phyloP scores from a whole-genome alignment of 1,140 invertebrate species.

The Homalodisca vitripennis region DNA sequence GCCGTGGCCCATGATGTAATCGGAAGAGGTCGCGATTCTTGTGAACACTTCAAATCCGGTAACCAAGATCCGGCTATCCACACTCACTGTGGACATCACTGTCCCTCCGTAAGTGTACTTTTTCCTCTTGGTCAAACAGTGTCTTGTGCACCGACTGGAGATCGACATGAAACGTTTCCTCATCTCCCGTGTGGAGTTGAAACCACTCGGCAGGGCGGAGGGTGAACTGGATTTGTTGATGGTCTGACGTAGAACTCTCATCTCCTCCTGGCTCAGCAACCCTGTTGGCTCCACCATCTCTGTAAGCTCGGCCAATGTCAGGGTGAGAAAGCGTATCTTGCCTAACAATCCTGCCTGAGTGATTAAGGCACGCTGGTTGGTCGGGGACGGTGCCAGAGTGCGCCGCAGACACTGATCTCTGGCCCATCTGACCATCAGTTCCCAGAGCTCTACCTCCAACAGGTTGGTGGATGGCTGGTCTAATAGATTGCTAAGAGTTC shows the following conservation, averaged over 20 bases:
- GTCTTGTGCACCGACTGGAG: constrained; percentile 27
- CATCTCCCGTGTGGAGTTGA: constrained; percentile 1
- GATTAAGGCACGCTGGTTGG: constrained; percentile 32
- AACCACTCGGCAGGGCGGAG: constrained; percentile 16
- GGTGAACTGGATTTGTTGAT: not conserved
- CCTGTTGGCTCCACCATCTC: constrained; percentile 28
- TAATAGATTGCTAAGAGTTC: constrained; percentile 34
- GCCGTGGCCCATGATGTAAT: constrained; percentile 18
- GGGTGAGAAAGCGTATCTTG: constrained; percentile 35
- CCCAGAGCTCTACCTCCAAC: constrained; percentile 37
- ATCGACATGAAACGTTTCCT: constrained; percentile 20
- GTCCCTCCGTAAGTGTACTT: constrained; percentile 31
- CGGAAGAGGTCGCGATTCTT: constrained; percentile 25
- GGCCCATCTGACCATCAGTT: constrained; percentile 36
- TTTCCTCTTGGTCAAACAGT: constrained; percentile 25
- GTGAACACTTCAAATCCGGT: constrained; percentile 38
- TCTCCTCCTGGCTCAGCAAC: constrained; percentile 34
- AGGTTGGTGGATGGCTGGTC: constrained; percentile 38
- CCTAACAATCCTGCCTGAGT: constrained; percentile 31
- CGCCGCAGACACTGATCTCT: constrained; percentile 30
- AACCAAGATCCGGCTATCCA: constrained; percentile 28
- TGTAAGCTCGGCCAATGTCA: constrained; percentile 31
- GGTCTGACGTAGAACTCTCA: constrained; percentile 5
- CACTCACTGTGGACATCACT: constrained; percentile 23
- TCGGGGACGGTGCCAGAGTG: constrained; percentile 15